Evolutionary conservation across 2,888 invertebrate species (phyloP).

Genomic region (Ceratothoa steindachneri): DNA sequence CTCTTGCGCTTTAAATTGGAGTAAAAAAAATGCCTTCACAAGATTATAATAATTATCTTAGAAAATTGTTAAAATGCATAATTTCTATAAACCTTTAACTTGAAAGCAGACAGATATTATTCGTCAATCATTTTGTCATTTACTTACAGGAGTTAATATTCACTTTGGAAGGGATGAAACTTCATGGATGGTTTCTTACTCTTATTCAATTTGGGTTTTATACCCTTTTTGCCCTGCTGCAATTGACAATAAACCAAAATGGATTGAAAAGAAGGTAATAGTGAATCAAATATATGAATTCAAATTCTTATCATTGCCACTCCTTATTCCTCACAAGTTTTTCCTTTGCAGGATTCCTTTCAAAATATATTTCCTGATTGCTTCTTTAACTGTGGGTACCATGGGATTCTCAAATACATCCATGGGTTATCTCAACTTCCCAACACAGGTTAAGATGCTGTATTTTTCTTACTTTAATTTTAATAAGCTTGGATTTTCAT

Average conservation of each 20-base stretch:
- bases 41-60: no score
- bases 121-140: no score
- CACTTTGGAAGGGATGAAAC: conserved; percentile 79
- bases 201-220: conserved; percentile 86
- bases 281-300: conserved; percentile 13
- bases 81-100: no score
- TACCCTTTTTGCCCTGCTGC: conserved; percentile 71
- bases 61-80: no score
- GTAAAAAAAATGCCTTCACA: no score
- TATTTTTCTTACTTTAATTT: no score
- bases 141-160: conserved; percentile 81
- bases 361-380: conserved; percentile 72
- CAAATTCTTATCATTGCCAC: neutral
- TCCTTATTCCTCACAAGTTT: neutral
- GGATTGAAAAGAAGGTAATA: conserved; percentile 54
- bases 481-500: no score
- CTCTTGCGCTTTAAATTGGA: no score
- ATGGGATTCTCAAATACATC: conserved; percentile 95
- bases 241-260: conserved; percentile 55
- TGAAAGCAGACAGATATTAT: no score
- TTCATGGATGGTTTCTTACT: conserved; percentile 85
- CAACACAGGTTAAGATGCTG: conserved; percentile 70
- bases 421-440: conserved; percentile 89
- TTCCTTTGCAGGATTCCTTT: conserved; percentile 70
- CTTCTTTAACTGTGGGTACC: conserved; percentile 82